Evolutionary conservation across 1,140 invertebrate genomes (phyloP).

Genomic region (Nomia melanderi): DNA sequence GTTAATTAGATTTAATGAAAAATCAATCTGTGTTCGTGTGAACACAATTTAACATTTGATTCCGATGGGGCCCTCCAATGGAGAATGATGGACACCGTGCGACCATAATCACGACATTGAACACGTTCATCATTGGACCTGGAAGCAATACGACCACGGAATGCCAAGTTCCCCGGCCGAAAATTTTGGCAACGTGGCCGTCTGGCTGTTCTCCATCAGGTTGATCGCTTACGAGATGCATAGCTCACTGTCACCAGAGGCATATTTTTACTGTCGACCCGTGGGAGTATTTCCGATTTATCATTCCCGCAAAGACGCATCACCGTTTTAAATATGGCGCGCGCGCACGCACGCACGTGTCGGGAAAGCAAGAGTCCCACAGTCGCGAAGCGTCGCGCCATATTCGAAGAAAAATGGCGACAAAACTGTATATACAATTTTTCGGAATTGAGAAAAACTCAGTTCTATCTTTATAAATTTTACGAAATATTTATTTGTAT

Average conservation of each 20-base stretch:
- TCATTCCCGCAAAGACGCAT: not conserved
- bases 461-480: no score
- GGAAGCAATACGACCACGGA: slow-evolving; percentile 6
- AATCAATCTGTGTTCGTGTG: no score
- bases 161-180: slow-evolving; percentile 26
- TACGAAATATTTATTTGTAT: no score
- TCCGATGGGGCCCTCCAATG: no score
- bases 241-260: slow-evolving; percentile 7
- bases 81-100: not conserved
- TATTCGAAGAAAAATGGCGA: not conserved
- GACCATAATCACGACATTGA: not conserved
- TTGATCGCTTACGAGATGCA: not conserved
- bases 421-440: no score
- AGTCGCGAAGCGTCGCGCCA: not conserved
- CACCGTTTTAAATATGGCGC: slow-evolving; percentile 30
- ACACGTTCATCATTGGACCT: not conserved
- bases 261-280: slow-evolving; percentile 13
- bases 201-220: slow-evolving; percentile 27
- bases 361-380: not conserved
- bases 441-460: no score
- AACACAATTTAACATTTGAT: no score
- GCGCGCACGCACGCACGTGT: not conserved
- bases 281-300: slow-evolving; percentile 25
- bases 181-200: slow-evolving; percentile 27
- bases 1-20: no score